A percentile compares a stretch with the other conserved stretches of the same genome.
Conservation (phyloP, 2,888 invertebrate genomes). For the Molorchus minor region DNA sequence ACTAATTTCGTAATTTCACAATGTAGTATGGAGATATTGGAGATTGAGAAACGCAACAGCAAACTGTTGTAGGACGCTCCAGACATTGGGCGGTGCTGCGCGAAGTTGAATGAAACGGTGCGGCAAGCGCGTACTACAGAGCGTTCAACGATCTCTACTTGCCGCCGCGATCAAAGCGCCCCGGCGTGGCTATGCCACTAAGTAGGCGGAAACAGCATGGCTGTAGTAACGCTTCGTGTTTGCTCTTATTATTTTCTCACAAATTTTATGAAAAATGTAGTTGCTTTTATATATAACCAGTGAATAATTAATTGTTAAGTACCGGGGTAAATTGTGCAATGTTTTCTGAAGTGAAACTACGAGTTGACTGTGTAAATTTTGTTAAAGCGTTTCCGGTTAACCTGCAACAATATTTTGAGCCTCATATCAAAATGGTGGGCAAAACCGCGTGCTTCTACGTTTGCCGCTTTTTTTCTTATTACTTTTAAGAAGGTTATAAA, state of each 20-base stretch:
- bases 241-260: conserved; percentile 46
- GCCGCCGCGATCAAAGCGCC: conserved; percentile 52
- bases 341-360: conserved; percentile 34
- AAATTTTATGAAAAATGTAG: conserved; percentile 45
- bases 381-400: conserved; percentile 61
- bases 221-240: conserved; percentile 47
- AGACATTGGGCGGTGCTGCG: conserved; percentile 61
- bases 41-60: conserved; percentile 45
- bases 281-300: conserved; percentile 39
- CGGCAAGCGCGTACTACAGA: conserved; percentile 56
- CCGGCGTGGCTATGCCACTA: conserved; percentile 52
- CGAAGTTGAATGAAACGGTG: conserved; percentile 59
- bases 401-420: conserved; percentile 60
- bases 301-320: conserved; percentile 31
- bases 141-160: conserved; percentile 61
- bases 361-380: conserved; percentile 28
- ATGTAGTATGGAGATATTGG: no score
- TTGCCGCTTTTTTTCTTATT: conserved; percentile 52
- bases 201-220: conserved; percentile 55
- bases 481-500: conserved; percentile 33
- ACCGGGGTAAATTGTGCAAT: conserved; percentile 40
- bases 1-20: no score
- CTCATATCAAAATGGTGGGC: conserved; percentile 62
- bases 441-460: conserved; percentile 60
- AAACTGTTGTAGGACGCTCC: conserved; percentile 52